Base-by-base conservation (phyloP, 2,888 invertebrate species). In the Helobdella robusta region DNA sequence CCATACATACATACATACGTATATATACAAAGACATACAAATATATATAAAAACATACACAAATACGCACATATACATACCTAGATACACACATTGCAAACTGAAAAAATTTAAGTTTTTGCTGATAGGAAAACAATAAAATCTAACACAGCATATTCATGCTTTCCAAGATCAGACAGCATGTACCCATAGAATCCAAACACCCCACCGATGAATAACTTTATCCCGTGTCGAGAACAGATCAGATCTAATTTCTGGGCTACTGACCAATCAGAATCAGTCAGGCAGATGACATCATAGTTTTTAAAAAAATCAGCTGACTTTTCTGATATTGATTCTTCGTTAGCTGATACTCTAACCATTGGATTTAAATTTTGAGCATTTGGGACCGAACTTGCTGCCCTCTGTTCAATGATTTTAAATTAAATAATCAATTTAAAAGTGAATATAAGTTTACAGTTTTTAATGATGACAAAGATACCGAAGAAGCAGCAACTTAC, bases 141-240 rank as follows among this genome's bases (percentile, higher is more conserved):
- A 36, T 40, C 68, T 65, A 25, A 89, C 89, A 87, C 87, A 59
- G 84, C 85, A 80, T 84, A 91, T 72, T 87, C 85, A 75, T 92
- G 91, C 64, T 86, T 85, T 58, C 88, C 86, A 58, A 95, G 84
- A 81, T 97, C 94, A 18, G 89, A 85, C 78, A 94, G 91, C 76
- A 88, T 86, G 79, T 86, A 95, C 0, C 94, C 95, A 80, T 89
- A 89, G 82, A 87, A 87, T 52, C 97, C 97, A 86, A 89, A 91
- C 8, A 92, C 89, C 79, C 92, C 91, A 0, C 90, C 90, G 72
- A 87, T 87, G 73, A 91, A 87, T 75, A 95, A 91, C 75, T 90
- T 88, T 28, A 89, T 84, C 60, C 84, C 83, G 56, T 84, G 83
- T 64, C 86, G 83, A 30, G 72, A 73, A 68, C 77, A 77, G 8